These are phyloP conservation scores for Danio albolineatus DNA, from an alignment of 2,797 vertebrate genomes.

Conservation along the genomic window DNA sequence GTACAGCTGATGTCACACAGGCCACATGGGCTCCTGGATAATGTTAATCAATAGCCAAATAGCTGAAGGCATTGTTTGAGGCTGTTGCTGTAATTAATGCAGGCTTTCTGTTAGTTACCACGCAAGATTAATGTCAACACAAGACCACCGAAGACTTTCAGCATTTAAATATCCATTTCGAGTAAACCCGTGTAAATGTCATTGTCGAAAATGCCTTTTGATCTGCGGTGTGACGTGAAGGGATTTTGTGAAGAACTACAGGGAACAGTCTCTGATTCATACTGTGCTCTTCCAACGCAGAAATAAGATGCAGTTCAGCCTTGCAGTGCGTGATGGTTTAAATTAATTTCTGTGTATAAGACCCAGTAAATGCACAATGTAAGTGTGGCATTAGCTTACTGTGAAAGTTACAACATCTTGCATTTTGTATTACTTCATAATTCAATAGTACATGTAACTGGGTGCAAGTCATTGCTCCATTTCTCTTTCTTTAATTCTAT, in stretches of 20 bases:
- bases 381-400: background rate
- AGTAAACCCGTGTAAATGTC: conserved; percentile 16
- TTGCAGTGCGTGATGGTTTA: background rate
- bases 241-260: background rate
- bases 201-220: background rate
- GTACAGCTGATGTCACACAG: background rate
- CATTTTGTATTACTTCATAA: background rate
- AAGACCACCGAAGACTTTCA: conserved; percentile 15
- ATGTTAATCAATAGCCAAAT: conserved; percentile 24
- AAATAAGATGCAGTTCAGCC: background rate
- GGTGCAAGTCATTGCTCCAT: background rate
- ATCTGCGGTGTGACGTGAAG: background rate
- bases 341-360: background rate
- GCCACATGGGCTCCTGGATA: background rate
- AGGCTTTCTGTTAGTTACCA: conserved; percentile 11
- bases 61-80: conserved; percentile 21
- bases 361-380: background rate
- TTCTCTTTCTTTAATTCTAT: background rate
- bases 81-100: conserved; percentile 21
- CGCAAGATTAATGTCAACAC: background rate
- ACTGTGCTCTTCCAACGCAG: background rate
- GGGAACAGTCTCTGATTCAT: conserved; percentile 6
- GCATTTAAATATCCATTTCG: background rate
- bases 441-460: background rate
- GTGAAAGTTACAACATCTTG: background rate